Percentiles rank a stretch among this genome's conserved stretches.
Conservation (phyloP, 1,140 invertebrate species). For the Panagrolaimus sp. region DNA sequence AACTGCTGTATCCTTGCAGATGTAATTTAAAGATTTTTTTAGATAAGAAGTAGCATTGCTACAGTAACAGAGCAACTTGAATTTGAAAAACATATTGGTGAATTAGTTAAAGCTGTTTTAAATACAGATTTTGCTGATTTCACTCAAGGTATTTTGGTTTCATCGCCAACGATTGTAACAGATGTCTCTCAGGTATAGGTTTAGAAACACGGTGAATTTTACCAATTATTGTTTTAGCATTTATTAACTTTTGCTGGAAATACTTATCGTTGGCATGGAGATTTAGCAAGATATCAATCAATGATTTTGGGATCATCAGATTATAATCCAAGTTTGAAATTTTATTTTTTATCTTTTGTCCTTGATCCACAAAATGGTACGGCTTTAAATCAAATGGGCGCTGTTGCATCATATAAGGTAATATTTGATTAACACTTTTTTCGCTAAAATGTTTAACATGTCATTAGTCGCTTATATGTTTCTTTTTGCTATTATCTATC, state of each 20-base stretch:
- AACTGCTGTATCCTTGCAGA: neutral
- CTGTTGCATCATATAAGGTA: conserved; percentile 12
- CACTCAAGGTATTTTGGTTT: neutral
- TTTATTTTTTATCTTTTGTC: conserved; percentile 6
- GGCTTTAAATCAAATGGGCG: conserved; percentile 8
- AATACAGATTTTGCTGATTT: neutral
- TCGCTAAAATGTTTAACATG: neutral
- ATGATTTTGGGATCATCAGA: conserved; percentile 5
- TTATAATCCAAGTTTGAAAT: conserved; percentile 3
- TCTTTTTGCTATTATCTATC: too few relatives aligned
- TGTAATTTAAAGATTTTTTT: neutral
- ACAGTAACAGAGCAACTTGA: neutral
- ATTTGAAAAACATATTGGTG: neutral
- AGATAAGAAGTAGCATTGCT: neutral
- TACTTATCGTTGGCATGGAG: neutral
- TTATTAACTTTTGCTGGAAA: neutral
- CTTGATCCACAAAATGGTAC: conserved; percentile 11
- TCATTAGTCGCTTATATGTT: neutral
- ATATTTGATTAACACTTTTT: neutral
- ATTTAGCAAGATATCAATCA: conserved; percentile 5
- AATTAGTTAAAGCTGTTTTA: neutral
- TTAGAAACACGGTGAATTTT: too few relatives aligned
- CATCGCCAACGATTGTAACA: too few relatives aligned
- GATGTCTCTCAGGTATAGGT: too few relatives aligned
- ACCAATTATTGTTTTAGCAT: neutral